Evolutionary conservation across 2,797 vertebrate genomes (phyloP), one percentile per base, ranked within the genome.

Genomic region (Pagetopsis macropterus): DNA sequence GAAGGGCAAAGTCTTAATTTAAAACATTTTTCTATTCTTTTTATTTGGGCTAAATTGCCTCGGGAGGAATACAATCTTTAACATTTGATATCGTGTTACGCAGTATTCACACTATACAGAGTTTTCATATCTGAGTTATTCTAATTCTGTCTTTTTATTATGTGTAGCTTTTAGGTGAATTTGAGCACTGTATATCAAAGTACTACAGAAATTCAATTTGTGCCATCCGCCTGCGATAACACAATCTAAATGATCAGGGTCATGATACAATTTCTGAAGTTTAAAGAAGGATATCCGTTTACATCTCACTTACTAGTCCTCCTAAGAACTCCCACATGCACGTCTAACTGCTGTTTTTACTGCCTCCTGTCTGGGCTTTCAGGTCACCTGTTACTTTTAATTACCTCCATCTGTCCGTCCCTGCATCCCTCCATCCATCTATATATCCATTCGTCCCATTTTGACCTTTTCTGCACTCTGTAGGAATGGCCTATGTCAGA

Each of bases 371-470:
- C 94, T 94, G 87, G 91, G 87, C 89, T 89, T 86, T 84, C 48
- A 81, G 92, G 91, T 93, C 91, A 92, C 90, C 88, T 93, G 88
- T 89, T 90, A 89, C 75, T 85, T 84, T 94, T 95, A 94, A 96
- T 95, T 94, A 95, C 92, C 85, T 89, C 90, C 90, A 16, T 88
- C 65, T 75, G 49, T 82, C 64, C 23, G 43, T 64, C 71, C 57
- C 51, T 70, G 49, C 59, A 62, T 76, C 61, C 87, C 79, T 19
- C 19, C 52, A 10, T 19, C 91, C 88, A 91, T 87, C 79, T 69
- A 59, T 71, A 63, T 43, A 45, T 1, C 67, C 40, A 62, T 45
- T 52, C 55, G 58, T 75, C 45, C 43, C 45, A 40, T 62, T 72
- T 74, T 37, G 37, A 21, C 45, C 19, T 40, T 56, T 59, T 31